Base-by-base conservation (phyloP, 23 tunicate genomes). In the Diplosoma virens region DNA sequence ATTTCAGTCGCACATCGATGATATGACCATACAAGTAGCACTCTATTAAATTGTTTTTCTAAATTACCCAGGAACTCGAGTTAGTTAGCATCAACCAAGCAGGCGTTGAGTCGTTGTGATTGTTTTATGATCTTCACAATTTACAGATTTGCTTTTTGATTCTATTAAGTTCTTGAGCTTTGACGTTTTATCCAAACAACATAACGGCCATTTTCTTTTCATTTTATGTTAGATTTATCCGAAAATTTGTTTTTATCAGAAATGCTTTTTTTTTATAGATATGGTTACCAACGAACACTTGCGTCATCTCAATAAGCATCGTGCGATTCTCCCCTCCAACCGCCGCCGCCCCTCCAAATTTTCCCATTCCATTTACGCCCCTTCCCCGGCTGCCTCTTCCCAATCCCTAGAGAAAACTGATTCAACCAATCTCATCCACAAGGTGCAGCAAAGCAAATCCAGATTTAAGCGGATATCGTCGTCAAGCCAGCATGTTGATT, bases 281-380 rank as follows among this genome's bases (percentile, higher is more conserved):
- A 32, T 14, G 16, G 68, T 58, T 11, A 18, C 48, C 7, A 80
- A 80, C 75, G 77, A 53, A 29, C 60, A 48, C 34, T 73, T 80
- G 48, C 84, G 77, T 24, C 84, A 80, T 32, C 37, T 67, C 9
- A 80, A 80, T 33, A 80, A 80, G 50, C 16, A 33, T 67, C 84
- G 84, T 33, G 84, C 56, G 1, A 69, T 67, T 25, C 37, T 46
- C 29, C 33, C 56, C 3, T 77, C 84, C 54, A 25, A 18, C 3
- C 67, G 84, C 20, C 77, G 84, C 7, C 67, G 84, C 6, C 84
- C 84, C 1, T 30, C 84, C 22, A 33, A 37, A 30, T 80, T 52
- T 37, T 53, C 84, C 16, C 27, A 60, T 1, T 18, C 61, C 4
- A 31, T 30, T 17, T 79, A 65, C 30, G 23, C 70, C 5, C 67